Base-by-base conservation (phyloP, 64 coral and sea anemone species). In the Pocillopora verrucosa region DNA sequence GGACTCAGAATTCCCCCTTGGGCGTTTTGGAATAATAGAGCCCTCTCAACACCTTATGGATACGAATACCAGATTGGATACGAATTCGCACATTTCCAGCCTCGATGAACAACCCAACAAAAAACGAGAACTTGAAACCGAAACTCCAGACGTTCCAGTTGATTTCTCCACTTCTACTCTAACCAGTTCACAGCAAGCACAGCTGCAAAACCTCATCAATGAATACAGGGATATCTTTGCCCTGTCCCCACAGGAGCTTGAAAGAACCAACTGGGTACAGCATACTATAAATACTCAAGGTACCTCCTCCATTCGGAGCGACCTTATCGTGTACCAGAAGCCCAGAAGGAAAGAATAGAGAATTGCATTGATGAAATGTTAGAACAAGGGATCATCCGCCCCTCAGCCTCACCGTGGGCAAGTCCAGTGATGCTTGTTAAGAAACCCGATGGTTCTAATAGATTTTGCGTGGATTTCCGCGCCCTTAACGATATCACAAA, bases 161-260 rank as follows among this genome's bases (percentile, higher is more conserved):
- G 41, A 84, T n/a, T 6, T 84, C 35, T 11, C 80, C 0, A 16
- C 63, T 9, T 11, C 80, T 30, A 59, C 13, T 15, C 35, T 77
- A 13, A 76, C 73, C 3, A 74, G 60, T 4, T 3, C 41, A 25
- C 56, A 77, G 36, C 16, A 88, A 17, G 20, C 1, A 57, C 1
- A 88, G n/a, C 24, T 88, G n/a, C 69, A 60, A 25, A 10, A 41
- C 2, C 58, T 88, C 9, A 36, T 88, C 2, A 60, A 88, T 76
- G 86, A 88, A 15, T 75, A 88, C 60, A 38, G 86, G 10, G 76
- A 89, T 58, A 15, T 89, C 13, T 89, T 80, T 65, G 75, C 88
- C 12, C 67, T 56, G 19, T 59, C 34, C 16, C 36, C 62, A 36
- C 16, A 83, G 9, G 62, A 82, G 25, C 59, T 92, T 65, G 90